Percentiles rank a stretch among this genome's conserved stretches.
phyloP scores from a whole-genome alignment of 2,888 invertebrate genomes.

The Axea sp. region DNA sequence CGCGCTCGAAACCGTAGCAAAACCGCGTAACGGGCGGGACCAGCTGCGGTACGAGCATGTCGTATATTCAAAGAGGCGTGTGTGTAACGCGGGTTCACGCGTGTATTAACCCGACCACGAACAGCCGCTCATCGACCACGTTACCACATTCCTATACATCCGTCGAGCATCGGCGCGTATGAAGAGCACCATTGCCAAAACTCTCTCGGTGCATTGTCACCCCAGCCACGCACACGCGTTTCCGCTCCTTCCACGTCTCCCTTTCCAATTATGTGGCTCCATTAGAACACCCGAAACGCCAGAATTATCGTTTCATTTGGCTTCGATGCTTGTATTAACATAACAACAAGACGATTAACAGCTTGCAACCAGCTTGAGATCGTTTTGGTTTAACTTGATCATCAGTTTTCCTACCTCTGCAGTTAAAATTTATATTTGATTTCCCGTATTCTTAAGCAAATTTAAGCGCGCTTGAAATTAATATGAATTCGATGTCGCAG shows the following conservation, averaged over 20 bases:
- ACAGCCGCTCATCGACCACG: constrained; percentile 65
- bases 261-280: constrained; percentile 76
- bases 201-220: constrained; percentile 61
- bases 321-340: constrained; percentile 72
- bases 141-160: constrained; percentile 61
- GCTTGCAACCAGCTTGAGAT: constrained; percentile 57
- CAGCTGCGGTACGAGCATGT: constrained; percentile 56
- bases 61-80: constrained; percentile 50
- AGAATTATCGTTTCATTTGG: constrained; percentile 74
- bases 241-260: constrained; percentile 63
- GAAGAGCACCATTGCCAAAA: constrained; percentile 47
- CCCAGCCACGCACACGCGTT: constrained; percentile 60
- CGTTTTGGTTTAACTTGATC: constrained; percentile 36
- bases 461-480: too few species aligned
- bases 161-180: constrained; percentile 49
- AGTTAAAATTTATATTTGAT: background rate
- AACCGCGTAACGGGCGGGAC: constrained; percentile 61
- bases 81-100: constrained; percentile 63
- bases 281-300: constrained; percentile 72
- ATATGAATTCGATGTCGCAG: too few species aligned
- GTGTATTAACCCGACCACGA: constrained; percentile 65
- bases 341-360: constrained; percentile 75
- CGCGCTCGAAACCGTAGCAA: constrained; percentile 47
- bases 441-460: too few species aligned
- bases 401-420: constrained; percentile 12